Evolutionary conservation across 2,888 invertebrate genomes (phyloP).

Genomic region (Mycalesis mineus): DNA sequence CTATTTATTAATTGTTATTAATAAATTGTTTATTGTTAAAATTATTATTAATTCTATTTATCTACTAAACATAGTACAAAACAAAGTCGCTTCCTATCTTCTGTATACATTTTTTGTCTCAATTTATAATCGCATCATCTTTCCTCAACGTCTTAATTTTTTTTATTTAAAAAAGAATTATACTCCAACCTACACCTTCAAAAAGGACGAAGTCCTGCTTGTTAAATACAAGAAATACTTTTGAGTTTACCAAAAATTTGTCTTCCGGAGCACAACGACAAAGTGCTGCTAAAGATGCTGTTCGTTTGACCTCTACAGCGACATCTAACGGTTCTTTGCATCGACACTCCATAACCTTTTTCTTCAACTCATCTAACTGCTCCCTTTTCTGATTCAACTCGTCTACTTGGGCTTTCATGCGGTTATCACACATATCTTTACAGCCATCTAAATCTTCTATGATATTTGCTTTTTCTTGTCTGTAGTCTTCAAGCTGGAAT

Average conservation of each 20-base stretch:
- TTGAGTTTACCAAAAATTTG: conserved; percentile 41
- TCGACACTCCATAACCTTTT: conserved; percentile 52
- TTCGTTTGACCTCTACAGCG: conserved; percentile 55
- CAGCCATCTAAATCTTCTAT: conserved; percentile 57
- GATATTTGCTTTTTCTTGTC: conserved; percentile 47
- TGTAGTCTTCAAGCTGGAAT: conserved; percentile 48
- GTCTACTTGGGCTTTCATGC: conserved; percentile 44
- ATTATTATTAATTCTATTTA: too few relatives aligned
- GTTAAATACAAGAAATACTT: too few relatives aligned
- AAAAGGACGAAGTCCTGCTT: too few relatives aligned
- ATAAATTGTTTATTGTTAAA: too few relatives aligned
- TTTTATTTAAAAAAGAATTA: too few relatives aligned
- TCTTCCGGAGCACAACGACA: conserved; percentile 58
- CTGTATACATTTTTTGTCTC: too few relatives aligned
- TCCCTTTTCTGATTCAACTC: conserved; percentile 47
- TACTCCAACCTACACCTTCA: too few relatives aligned
- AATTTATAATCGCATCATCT: too few relatives aligned
- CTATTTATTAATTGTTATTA: too few relatives aligned
- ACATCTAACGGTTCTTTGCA: conserved; percentile 57
- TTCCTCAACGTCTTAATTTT: too few relatives aligned
- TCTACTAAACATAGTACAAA: too few relatives aligned
- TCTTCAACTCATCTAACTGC: conserved; percentile 41
- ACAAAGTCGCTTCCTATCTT: too few relatives aligned
- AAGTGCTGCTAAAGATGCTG: conserved; percentile 59
- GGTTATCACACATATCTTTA: conserved; percentile 47